Conservation (phyloP, 53 echinoderm and acorn worm genomes). For the Mesocentrotus franciscanus region DNA sequence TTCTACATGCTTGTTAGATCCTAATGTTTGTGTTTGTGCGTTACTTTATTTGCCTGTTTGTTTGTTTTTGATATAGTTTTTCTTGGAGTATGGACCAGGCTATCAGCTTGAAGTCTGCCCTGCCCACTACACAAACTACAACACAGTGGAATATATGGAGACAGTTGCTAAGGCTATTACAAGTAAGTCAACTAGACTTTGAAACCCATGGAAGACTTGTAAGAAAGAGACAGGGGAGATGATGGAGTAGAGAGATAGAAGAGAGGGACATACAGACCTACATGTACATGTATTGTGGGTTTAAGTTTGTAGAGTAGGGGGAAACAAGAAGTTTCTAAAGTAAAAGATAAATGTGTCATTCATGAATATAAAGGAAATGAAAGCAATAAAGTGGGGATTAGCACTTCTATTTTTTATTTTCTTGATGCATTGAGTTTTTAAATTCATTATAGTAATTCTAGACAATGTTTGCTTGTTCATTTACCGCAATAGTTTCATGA, state of each 20-base stretch:
- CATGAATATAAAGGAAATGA: too few species aligned
- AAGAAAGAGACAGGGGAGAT: background rate
- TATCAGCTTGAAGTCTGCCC: constrained; percentile 91
- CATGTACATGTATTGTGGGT: too few species aligned
- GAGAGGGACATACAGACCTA: background rate
- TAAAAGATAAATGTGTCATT: too few species aligned
- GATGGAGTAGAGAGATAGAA: background rate
- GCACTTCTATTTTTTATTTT: too few species aligned
- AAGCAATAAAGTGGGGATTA: too few species aligned
- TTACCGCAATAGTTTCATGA: too few species aligned
- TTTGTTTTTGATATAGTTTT: constrained; percentile 72
- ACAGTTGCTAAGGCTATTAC: constrained; percentile 70
- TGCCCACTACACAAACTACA: constrained; percentile 80
- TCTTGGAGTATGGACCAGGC: constrained; percentile 95
- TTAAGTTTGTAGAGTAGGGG: too few species aligned
- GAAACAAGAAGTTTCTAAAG: too few species aligned
- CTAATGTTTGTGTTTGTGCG: background rate
- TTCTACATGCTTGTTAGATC: too few species aligned
- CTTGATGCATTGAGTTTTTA: too few species aligned
- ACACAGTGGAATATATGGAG: constrained; percentile 75
- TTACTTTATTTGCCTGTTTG: background rate
- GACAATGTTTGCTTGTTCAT: background rate
- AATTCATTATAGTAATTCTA: too few species aligned
- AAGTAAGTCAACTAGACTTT: constrained; percentile 63
- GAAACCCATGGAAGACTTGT: too few species aligned